Evolutionary conservation across 1,140 invertebrate species (phyloP).

Genomic region (Euborellia annulipes): DNA sequence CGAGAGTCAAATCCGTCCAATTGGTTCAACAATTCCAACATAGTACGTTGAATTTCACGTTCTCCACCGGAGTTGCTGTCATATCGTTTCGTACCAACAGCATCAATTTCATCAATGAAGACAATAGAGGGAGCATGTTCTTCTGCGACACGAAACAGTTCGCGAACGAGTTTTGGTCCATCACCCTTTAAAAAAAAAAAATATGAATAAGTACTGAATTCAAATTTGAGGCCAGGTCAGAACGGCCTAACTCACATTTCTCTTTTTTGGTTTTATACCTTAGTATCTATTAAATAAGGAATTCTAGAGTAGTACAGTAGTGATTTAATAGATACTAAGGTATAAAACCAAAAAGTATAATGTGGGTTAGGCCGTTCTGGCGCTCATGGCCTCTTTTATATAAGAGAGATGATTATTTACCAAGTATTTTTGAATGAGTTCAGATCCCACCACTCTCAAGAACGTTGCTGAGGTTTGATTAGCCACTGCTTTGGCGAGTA

Average conservation of each 20-base stretch:
- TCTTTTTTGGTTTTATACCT: no score
- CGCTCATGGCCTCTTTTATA: no score
- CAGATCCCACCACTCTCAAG: constrained; percentile 93
- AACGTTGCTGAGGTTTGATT: constrained; percentile 99
- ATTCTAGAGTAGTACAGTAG: no score
- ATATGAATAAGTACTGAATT: neutral
- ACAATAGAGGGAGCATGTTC: constrained; percentile 99
- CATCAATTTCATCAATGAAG: constrained; percentile 99
- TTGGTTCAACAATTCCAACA: constrained; percentile 98
- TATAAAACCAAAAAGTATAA: no score
- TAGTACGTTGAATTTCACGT: constrained; percentile 98
- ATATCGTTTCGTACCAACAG: constrained; percentile 97
- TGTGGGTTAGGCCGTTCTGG: no score
- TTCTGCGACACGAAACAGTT: constrained; percentile 95
- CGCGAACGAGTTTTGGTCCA: constrained; percentile 95
- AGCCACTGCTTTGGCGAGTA: constrained; percentile 96
- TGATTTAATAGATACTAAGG: no score
- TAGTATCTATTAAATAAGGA: no score
- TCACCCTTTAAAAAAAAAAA: constrained; percentile 55
- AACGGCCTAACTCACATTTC: no score
- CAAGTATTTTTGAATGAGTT: constrained; percentile 98
- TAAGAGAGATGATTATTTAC: no score
- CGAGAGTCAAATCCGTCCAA: constrained; percentile 96
- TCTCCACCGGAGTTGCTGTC: constrained; percentile 99
- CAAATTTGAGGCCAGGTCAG: neutral